Conservation (phyloP, 2,797 vertebrate species). For the Lithobates pipiens region DNA sequence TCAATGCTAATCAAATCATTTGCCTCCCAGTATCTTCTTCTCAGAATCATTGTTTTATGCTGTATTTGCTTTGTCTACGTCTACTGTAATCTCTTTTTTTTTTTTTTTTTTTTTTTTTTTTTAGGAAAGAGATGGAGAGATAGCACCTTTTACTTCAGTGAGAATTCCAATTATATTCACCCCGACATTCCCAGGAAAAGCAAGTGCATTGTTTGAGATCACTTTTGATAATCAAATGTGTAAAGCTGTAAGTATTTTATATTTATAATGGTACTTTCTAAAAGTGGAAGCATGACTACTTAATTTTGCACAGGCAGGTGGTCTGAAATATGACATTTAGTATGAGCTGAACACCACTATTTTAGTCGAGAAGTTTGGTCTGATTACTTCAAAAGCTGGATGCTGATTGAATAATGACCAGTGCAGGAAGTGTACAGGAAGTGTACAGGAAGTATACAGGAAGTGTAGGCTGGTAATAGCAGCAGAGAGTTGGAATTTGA, state of each 20-base stretch:
- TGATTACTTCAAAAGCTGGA: no score
- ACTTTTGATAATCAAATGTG: constrained; percentile 79
- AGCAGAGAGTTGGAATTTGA: no score
- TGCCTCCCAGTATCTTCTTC: no score
- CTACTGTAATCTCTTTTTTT: background rate
- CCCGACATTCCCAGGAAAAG: constrained; percentile 81
- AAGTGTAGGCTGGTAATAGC: no score
- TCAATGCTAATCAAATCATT: background rate
- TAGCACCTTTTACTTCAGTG: constrained; percentile 83
- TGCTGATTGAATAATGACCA: no score
- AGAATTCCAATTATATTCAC: constrained; percentile 85
- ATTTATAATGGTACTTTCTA: background rate
- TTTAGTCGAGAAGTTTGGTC: no score
- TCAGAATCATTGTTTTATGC: background rate
- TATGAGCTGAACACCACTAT: no score
- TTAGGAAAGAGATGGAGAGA: constrained; percentile 81
- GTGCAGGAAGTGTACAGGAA: no score
- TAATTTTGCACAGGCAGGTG: background rate
- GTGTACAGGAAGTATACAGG: no score
- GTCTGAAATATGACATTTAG: no score
- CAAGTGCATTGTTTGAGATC: constrained; percentile 78
- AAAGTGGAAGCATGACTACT: background rate
- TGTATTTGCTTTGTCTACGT: constrained; percentile 25
- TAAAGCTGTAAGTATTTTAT: constrained; percentile 78
- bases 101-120: background rate